Evolutionary conservation across 1,140 invertebrate genomes (phyloP), one percentile per base, ranked within the genome.

Genomic region (Fopius arisanus): DNA sequence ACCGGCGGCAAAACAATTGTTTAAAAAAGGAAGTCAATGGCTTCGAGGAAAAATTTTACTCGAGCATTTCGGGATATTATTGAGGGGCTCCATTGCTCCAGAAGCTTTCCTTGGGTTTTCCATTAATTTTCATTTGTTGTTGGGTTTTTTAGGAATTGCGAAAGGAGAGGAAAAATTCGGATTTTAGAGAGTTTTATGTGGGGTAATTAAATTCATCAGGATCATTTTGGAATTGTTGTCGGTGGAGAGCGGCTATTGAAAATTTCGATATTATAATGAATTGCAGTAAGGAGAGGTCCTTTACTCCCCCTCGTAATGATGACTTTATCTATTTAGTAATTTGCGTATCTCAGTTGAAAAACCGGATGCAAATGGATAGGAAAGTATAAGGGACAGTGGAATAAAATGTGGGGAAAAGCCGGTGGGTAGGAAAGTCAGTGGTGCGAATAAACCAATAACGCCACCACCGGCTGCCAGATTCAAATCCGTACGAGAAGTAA

Each of bases 381-480:
- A 28, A 51, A 43, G 48, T 59, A 59, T 59, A 70, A 59, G 21
- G 16, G 43, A 29, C 26, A 29, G 43, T 59, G 19, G 26, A 19
- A 26, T 23, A 48, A 51, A 79, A 78, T 75, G 77, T 41, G 23
- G 73, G 80, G 75, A 78, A 83, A 86, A 84, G 79, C 84, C 78
- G n/a, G 82, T 86, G 84, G 75, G 48, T 78, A 77, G 78, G 75
- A 79, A 83, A 72, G 75, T 79, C 86, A 87, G 85, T 87, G 86
- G 80, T 70, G 85, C 86, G 86, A 86, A 84, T 87, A 86, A 87
- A 87, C 86, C 86, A 88, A 88, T 88, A 88, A 87, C 85, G 84
- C 84, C 82, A 82, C 84, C 71, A 73, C 84, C 81, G 79, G 80
- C 76, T 86, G 86, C 83, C 84, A 85, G 82, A 88, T 88, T 88